A percentile compares a stretch with the other conserved stretches of the same genome.
phyloP scores from a whole-genome alignment of 2,797 vertebrate species.

The Chromobotia macracanthus region DNA sequence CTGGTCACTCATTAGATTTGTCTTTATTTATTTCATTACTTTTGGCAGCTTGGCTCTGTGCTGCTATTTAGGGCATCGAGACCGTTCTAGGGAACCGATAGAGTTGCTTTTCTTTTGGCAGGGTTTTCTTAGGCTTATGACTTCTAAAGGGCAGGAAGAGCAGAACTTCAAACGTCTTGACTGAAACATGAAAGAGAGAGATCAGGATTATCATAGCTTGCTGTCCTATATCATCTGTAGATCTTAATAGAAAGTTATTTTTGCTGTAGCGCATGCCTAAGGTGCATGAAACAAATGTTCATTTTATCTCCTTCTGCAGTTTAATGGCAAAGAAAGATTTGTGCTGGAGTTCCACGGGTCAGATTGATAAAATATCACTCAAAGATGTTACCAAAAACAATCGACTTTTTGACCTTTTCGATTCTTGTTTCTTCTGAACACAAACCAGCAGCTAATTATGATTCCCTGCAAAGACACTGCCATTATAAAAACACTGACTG shows the following conservation, averaged over 20 bases:
- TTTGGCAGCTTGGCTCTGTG: too few species aligned
- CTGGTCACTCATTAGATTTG: background rate
- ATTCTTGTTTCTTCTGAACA: background rate
- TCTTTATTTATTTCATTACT: too few species aligned
- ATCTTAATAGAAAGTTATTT: conserved; percentile 4
- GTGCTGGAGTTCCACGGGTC: background rate
- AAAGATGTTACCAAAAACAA: background rate
- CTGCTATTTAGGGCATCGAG: background rate
- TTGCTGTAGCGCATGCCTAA: background rate
- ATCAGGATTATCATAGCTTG: background rate
- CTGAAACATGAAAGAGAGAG: background rate
- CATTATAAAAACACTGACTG: background rate
- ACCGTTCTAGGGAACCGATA: background rate
- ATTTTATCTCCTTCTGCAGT: background rate
- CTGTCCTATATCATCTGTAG: background rate
- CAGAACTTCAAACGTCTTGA: background rate
- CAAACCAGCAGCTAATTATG: background rate
- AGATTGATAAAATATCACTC: background rate
- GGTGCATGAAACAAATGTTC: background rate
- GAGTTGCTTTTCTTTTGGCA: background rate
- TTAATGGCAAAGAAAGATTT: background rate
- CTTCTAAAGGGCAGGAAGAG: background rate
- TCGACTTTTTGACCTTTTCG: background rate
- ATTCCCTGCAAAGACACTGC: background rate
- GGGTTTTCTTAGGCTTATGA: background rate